A percentile compares a stretch with the other conserved stretches of the same genome.
Evolutionary conservation across 2,888 invertebrate genomes (phyloP).

Genomic region (Ptilodon capucinus): DNA sequence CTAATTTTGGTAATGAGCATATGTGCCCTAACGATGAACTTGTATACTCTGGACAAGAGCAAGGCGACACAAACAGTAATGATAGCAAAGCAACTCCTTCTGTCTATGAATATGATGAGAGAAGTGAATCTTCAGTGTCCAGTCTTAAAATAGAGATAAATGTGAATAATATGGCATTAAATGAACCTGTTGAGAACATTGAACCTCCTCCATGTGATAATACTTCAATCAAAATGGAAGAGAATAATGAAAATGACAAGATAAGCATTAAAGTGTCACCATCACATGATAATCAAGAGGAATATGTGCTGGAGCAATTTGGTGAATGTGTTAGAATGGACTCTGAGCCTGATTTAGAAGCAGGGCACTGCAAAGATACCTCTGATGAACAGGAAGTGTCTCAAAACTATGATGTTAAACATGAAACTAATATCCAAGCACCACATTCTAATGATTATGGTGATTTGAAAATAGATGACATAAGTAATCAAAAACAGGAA

Average conservation of each 20-base stretch:
- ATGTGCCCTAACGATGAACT: constrained; percentile 56
- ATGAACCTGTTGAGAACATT: constrained; percentile 41
- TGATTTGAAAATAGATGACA: constrained; percentile 36
- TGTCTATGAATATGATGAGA: constrained; percentile 72
- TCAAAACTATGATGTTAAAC: constrained; percentile 48
- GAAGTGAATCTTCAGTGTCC: constrained; percentile 63
- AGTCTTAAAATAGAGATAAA: constrained; percentile 70
- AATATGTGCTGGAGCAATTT: constrained; percentile 45
- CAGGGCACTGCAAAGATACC: constrained; percentile 13
- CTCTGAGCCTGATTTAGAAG: constrained; percentile 21
- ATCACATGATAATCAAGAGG: constrained; percentile 43
- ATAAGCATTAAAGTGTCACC: constrained; percentile 27
- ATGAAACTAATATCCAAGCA: constrained; percentile 44
- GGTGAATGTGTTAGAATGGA: constrained; percentile 34
- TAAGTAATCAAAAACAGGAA: constrained; percentile 44
- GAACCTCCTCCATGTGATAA: constrained; percentile 31
- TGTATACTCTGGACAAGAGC: constrained; percentile 57
- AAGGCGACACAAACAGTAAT: constrained; percentile 66
- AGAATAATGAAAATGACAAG: constrained; percentile 32
- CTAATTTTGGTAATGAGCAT: constrained; percentile 56
- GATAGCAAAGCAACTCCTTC: constrained; percentile 66
- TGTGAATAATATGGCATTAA: constrained; percentile 42
- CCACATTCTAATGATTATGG: constrained; percentile 30
- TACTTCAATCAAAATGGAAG: constrained; percentile 25
- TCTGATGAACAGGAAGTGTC: constrained; percentile 37